Evolutionary conservation across 2,888 invertebrate genomes (phyloP).

Genomic region (Heteromurus nitidus): DNA sequence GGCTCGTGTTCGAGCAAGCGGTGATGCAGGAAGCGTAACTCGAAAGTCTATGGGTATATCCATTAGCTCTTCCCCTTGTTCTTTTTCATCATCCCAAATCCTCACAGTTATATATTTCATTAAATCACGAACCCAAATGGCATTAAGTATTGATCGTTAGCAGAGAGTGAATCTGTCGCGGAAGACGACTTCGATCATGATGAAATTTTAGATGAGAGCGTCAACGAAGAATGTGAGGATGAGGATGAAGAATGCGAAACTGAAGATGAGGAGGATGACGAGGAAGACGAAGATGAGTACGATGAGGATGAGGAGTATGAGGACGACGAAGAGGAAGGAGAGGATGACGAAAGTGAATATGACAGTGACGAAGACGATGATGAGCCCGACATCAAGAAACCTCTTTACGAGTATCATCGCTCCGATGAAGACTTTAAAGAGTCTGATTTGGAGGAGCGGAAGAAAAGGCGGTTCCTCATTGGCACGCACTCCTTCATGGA

Average conservation of each 20-base stretch:
- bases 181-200: not conserved
- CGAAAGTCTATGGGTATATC: too few species aligned
- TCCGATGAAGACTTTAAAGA: slow-evolving; percentile 49
- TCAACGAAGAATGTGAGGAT: not conserved
- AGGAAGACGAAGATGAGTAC: slow-evolving; percentile 12
- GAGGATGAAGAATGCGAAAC: slow-evolving; percentile 48
- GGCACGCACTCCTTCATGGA: slow-evolving; percentile 66
- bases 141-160: too few species aligned
- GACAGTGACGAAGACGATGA: slow-evolving; percentile 27
- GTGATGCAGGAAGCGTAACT: not conserved
- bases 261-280: slow-evolving; percentile 38
- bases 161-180: too few species aligned
- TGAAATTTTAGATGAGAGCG: not conserved
- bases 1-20: not conserved
- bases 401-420: slow-evolving; percentile 24
- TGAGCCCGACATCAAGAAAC: slow-evolving; percentile 5
- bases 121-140: too few species aligned
- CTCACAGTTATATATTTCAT: too few species aligned
- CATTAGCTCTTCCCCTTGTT: too few species aligned
- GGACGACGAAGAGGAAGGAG: slow-evolving; percentile 54
- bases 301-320: slow-evolving; percentile 53
- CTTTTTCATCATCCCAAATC: too few species aligned
- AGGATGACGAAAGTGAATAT: slow-evolving; percentile 2
- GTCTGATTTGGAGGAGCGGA: slow-evolving; percentile 54
- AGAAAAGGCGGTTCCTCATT: slow-evolving; percentile 60